Evolutionary conservation across 1,140 invertebrate species (phyloP).

Genomic region (Drosophila saltans): DNA sequence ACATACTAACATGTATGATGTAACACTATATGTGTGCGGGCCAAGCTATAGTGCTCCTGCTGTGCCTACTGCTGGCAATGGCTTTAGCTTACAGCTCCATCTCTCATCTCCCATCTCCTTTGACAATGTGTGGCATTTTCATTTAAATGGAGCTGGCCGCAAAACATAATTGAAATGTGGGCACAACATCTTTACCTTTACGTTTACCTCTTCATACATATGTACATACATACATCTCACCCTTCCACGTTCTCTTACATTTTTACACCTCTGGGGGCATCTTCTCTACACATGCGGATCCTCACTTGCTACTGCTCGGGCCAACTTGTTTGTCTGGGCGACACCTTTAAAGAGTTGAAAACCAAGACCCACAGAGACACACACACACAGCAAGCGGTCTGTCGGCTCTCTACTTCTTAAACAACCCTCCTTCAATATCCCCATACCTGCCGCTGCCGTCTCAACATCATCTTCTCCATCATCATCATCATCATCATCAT

Average conservation of each 20-base stretch:
- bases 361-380: slow-evolving; percentile 33
- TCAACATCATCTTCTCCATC: slow-evolving; percentile 21
- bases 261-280: slow-evolving; percentile 11
- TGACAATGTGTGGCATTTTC: slow-evolving; percentile 79
- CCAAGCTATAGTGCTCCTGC: slow-evolving; percentile 20
- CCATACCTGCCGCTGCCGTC: slow-evolving; percentile 1
- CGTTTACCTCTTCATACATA: background rate
- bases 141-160: slow-evolving; percentile 75
- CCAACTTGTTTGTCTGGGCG: slow-evolving; percentile 75
- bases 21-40: slow-evolving; percentile 19
- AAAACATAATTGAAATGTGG: slow-evolving; percentile 78
- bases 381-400: slow-evolving; percentile 68
- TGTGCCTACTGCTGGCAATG: slow-evolving; percentile 31
- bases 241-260: background rate
- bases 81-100: slow-evolving; percentile 11
- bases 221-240: background rate
- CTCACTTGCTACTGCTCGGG: background rate
- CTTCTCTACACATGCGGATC: background rate
- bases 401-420: slow-evolving; percentile 42
- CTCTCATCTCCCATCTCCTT: background rate
- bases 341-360: slow-evolving; percentile 76
- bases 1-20: background rate
- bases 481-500: slow-evolving; percentile 38
- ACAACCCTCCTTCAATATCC: too few relatives aligned
- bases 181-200: background rate